Evolutionary conservation across 1,140 invertebrate species (phyloP).

Genomic region (Psix sp.): DNA sequence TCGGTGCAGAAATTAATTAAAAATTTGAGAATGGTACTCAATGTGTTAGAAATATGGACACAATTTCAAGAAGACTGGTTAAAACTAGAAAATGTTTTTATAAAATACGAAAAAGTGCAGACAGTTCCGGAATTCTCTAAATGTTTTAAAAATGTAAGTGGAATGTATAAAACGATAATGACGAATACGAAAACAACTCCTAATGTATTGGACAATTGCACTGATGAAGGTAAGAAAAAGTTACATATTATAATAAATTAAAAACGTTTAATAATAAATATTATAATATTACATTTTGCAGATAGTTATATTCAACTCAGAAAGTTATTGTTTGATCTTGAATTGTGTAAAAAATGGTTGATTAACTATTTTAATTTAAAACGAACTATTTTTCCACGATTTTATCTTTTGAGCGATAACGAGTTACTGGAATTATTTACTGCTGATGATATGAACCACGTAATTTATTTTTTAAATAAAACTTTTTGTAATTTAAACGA

Average conservation of each 20-base stretch:
- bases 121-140: conserved; percentile 91
- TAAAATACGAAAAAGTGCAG: conserved; percentile 88
- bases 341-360: conserved; percentile 93
- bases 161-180: conserved; percentile 89
- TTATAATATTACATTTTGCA: conserved; percentile 34
- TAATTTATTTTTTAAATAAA: conserved; percentile 95
- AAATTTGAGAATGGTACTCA: conserved; percentile 85
- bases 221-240: conserved; percentile 73
- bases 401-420: conserved; percentile 95
- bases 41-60: conserved; percentile 92
- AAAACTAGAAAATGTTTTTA: conserved; percentile 92
- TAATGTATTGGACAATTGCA: conserved; percentile 87
- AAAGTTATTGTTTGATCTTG: conserved; percentile 83
- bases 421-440: conserved; percentile 92
- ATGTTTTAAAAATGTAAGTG: conserved; percentile 92
- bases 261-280: conserved; percentile 2
- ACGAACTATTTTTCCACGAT: conserved; percentile 89
- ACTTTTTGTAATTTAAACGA: conserved; percentile 94
- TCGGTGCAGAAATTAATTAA: conserved; percentile 91
- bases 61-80: conserved; percentile 91
- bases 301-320: conserved; percentile 86
- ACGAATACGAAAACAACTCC: conserved; percentile 85
- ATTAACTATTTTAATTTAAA: conserved; percentile 93
- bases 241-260: background rate
- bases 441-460: conserved; percentile 84